Base-by-base conservation (phyloP, 2,113 vertebrate genomes). In the Gopherus flavomarginatus region DNA sequence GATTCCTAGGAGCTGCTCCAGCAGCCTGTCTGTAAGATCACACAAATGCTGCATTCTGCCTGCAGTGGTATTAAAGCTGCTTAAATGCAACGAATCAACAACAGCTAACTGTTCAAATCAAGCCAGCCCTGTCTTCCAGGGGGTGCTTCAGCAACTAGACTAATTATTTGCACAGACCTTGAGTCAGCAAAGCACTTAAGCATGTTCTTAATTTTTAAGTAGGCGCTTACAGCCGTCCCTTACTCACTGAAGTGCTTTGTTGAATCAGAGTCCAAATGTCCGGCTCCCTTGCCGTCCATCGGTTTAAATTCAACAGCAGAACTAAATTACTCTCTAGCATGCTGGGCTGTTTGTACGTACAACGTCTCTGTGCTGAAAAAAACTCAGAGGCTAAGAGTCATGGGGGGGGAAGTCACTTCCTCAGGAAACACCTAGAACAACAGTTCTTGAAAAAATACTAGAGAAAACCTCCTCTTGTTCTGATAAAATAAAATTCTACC, bases 391-490 rank as follows among this genome's bases (percentile, higher is more conserved):
- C 95, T 94, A 86, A 42, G 38, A 95, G 82, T 93, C 89, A 65
- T 83, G 78, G 42, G 75, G 75, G 90, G 53, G 85, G 57, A 38
- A 0, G 89, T 96, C 96, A 97, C 93, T 97, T 97, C 96, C 96
- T 97, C 95, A 97, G 97, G 97, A 97, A 97, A 97, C 97, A 97
- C 97, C 97, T 97, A 97, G 87, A 97, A 97, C 97, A 97, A 97
- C 97, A 97, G 95, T 10, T 2, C 93, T 96, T 97, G 95, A 95
- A 96, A 96, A 97, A 97, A 91, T 77, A 94, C 35, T 87, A 52
- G 75, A 97, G 96, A 95, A 96, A 97, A 94, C 92, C 93, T 94
- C 94, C 95, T 69, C 84, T 72, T 96, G 93, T 93, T 95, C 96
- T 94, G 87, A 83, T 90, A 1, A 35, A 35, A 50, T 87, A 87